phyloP scores from a whole-genome alignment of 2,113 vertebrate species.

The Petrocephalus microphthalmus region DNA sequence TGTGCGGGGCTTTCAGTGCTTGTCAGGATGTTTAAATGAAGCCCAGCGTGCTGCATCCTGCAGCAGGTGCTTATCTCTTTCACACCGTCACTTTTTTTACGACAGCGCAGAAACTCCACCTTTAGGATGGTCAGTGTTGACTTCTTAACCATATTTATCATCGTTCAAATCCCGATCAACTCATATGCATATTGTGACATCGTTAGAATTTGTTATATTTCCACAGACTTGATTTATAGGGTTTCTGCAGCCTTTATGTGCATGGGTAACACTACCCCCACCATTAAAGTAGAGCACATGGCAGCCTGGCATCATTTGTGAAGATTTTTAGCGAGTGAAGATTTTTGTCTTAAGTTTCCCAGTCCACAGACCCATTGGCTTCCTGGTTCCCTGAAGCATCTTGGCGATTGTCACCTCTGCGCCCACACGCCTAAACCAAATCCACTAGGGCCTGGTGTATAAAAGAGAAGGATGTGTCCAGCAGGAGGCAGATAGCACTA shows the following conservation, averaged over 20 bases:
- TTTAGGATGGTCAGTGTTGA: not conserved
- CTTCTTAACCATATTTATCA: not conserved
- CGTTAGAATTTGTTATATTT: not conserved
- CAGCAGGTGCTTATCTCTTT: too few relatives aligned
- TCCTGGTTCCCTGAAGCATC: not conserved
- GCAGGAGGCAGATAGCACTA: not conserved
- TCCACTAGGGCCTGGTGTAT: not conserved
- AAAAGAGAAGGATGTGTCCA: not conserved
- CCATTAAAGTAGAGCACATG: not conserved
- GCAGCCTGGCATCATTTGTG: not conserved
- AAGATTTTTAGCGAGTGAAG: not conserved
- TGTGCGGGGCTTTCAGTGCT: too few relatives aligned
- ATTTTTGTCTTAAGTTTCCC: not conserved
- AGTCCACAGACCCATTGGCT: not conserved
- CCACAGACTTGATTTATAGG: not conserved
- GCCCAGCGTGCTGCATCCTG: too few relatives aligned
- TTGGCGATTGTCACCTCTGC: not conserved
- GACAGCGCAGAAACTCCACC: not conserved
- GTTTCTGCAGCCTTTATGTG: not conserved
- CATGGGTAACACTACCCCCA: not conserved
- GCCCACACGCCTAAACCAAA: not conserved
- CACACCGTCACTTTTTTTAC: not conserved
- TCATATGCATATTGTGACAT: not conserved
- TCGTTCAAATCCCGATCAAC: not conserved
- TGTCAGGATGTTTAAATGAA: too few relatives aligned